These are phyloP conservation scores for Urechis unicinctus DNA, from an alignment of 2,888 invertebrate species.

Conservation along the genomic window DNA sequence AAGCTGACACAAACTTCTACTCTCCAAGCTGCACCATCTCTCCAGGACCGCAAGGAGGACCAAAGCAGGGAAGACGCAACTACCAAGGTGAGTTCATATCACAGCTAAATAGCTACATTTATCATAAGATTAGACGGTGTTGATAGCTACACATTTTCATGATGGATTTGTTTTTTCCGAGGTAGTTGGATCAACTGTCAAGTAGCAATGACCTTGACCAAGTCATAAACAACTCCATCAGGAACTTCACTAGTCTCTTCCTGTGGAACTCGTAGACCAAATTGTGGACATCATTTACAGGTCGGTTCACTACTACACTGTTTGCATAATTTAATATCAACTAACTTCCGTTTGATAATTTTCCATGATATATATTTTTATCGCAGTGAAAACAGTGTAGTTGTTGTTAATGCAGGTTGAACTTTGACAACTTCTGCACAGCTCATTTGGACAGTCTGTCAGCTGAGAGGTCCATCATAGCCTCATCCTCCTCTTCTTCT, in stretches of 20 bases:
- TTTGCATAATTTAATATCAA: no score
- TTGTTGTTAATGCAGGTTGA: constrained; percentile 58
- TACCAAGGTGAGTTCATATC: constrained; percentile 24
- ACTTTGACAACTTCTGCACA: constrained; percentile 79
- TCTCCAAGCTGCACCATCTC: constrained; percentile 23
- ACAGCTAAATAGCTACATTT: not conserved
- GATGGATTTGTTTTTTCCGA: no score
- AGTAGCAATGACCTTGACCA: constrained; percentile 62
- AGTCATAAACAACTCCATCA: constrained; percentile 65
- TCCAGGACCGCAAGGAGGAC: constrained; percentile 23
- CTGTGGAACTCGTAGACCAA: constrained; percentile 69
- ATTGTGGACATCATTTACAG: constrained; percentile 74
- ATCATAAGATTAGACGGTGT: not conserved
- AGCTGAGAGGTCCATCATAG: constrained; percentile 3
- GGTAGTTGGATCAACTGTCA: constrained; percentile 41
- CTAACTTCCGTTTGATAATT: no score
- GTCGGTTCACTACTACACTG: constrained; percentile 54
- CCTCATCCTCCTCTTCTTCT: not conserved
- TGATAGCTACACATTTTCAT: no score
- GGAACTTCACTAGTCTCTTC: constrained; percentile 67
- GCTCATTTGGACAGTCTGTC: constrained; percentile 38
- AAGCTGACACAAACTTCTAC: constrained; percentile 28
- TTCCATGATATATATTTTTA: not conserved
- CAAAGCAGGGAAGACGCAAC: constrained; percentile 27
- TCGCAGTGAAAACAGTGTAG: not conserved